Evolutionary conservation across 2,113 vertebrate genomes (phyloP).

Genomic region (Sylvia atricapilla): DNA sequence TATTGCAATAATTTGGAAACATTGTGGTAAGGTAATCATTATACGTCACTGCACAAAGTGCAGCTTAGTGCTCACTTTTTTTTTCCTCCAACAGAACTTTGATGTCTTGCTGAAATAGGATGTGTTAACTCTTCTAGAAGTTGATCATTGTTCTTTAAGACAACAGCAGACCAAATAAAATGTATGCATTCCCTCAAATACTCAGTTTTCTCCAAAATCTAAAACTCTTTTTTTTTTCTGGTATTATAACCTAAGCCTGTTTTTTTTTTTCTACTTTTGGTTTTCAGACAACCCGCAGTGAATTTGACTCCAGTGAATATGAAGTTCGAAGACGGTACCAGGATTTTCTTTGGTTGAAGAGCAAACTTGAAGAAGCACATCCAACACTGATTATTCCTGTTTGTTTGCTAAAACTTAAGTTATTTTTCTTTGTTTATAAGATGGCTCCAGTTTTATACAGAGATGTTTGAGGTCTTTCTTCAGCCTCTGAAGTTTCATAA

Average conservation of each 20-base stretch:
- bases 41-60: not conserved
- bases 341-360: slow-evolving; percentile 94
- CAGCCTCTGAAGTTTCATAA: not conserved
- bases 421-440: not conserved
- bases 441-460: not conserved
- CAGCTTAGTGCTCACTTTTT: not conserved
- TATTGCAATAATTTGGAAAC: not conserved
- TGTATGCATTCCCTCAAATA: not conserved
- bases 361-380: slow-evolving; percentile 87
- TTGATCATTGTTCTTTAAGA: slow-evolving; percentile 8
- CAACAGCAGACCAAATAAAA: slow-evolving; percentile 22
- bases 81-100: slow-evolving; percentile 7
- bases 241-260: not conserved
- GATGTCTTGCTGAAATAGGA: slow-evolving; percentile 36
- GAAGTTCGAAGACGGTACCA: slow-evolving; percentile 93
- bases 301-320: slow-evolving; percentile 93
- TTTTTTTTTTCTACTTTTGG: slow-evolving; percentile 3
- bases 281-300: slow-evolving; percentile 88
- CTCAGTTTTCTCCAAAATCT: slow-evolving; percentile 9
- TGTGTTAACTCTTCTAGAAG: slow-evolving; percentile 9
- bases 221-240: not conserved
- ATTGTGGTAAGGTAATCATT: slow-evolving; percentile 1
- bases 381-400: slow-evolving; percentile 93
- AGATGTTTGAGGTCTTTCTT: not conserved
- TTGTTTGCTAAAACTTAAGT: slow-evolving; percentile 59